A percentile compares a stretch with the other conserved stretches of the same genome.
Evolutionary conservation across 2,797 vertebrate species (phyloP).

Genomic region (Euphonia xanthogaster): DNA sequence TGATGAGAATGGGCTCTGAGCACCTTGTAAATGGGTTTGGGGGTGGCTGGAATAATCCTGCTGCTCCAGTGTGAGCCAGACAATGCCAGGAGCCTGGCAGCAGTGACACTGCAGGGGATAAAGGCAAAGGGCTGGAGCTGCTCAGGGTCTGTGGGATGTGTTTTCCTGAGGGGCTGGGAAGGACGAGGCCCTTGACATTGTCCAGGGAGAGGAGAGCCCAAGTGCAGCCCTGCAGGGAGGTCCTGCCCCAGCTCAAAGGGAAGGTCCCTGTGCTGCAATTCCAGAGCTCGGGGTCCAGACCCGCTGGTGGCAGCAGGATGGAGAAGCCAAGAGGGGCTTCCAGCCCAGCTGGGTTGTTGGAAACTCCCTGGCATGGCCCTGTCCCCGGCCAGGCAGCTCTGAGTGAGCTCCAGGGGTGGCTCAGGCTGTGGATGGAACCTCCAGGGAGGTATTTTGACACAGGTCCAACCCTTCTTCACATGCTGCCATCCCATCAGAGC

Average conservation of each 20-base stretch:
- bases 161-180: not conserved
- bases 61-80: not conserved
- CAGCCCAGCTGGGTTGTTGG: not conserved
- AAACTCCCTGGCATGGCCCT: not conserved
- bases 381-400: not conserved
- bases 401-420: not conserved
- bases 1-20: fast-evolving
- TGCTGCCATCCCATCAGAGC: not conserved
- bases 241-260: not conserved
- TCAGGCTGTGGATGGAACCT: not conserved
- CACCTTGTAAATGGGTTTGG: not conserved
- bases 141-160: not conserved
- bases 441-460: not conserved
- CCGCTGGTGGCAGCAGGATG: not conserved
- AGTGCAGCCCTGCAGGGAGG: not conserved
- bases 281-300: not conserved
- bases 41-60: not conserved
- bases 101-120: not conserved
- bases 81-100: not conserved
- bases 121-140: not conserved
- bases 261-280: not conserved
- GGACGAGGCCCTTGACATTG: not conserved
- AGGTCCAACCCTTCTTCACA: not conserved
- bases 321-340: not conserved
- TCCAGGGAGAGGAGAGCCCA: not conserved